A percentile compares a stretch with the other conserved stretches of the same genome.
These are phyloP conservation scores for Caenorhabditis virilis DNA, from an alignment of 2,888 invertebrate species.

Conservation along the genomic window DNA sequence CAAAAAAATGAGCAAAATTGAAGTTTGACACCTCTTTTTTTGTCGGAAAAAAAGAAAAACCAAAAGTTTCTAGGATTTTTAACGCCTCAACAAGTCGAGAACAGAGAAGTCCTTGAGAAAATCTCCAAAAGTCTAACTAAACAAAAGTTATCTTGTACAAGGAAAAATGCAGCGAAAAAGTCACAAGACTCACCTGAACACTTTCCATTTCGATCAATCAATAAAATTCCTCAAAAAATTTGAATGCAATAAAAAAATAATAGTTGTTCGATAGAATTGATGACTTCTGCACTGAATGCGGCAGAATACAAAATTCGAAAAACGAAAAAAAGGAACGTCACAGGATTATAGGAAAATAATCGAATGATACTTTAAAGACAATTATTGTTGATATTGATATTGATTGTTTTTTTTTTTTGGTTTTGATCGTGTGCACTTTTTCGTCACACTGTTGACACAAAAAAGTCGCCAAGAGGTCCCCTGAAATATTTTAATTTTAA, in stretches of 20 bases:
- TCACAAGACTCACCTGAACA: slow-evolving; percentile 1
- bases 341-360: no score
- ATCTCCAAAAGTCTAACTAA: neutral
- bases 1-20: no score
- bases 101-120: neutral
- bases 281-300: slow-evolving; percentile 39
- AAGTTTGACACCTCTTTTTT: no score
- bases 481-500: slow-evolving; percentile 14
- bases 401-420: neutral
- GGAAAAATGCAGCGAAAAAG: neutral
- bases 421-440: slow-evolving; percentile 35
- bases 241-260: neutral
- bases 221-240: neutral
- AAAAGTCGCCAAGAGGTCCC: slow-evolving; percentile 41
- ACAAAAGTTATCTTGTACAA: neutral
- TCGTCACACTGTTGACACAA: slow-evolving; percentile 39
- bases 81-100: neutral
- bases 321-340: no score
- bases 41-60: no score
- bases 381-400: no score
- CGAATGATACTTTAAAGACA: neutral
- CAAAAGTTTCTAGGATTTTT: no score
- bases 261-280: neutral
- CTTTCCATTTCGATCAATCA: neutral
- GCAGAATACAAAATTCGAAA: no score